phyloP scores from a whole-genome alignment of 2,797 vertebrate genomes.

The Jordanella pulchra region DNA sequence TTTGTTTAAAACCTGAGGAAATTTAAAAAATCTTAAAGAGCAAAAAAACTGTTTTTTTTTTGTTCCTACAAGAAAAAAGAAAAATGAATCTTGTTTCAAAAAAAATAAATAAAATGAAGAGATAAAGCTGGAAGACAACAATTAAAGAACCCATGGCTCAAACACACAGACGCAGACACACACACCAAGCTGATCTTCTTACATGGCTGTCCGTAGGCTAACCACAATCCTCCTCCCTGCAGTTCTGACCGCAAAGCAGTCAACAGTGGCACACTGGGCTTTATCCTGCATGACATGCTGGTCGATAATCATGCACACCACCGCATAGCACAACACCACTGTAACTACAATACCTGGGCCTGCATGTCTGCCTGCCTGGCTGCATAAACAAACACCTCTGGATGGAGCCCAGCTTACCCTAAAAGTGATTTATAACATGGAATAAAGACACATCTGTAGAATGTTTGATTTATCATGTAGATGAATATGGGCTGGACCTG shows the following conservation, averaged over 20 bases:
- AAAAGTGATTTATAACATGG: constrained; percentile 25
- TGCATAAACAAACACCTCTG: constrained; percentile 62
- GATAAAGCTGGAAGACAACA: constrained; percentile 24
- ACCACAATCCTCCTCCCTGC: constrained; percentile 80
- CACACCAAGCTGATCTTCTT: constrained; percentile 74
- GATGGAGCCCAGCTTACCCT: constrained; percentile 45
- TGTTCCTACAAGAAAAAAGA: background rate
- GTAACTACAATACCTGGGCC: constrained; percentile 68
- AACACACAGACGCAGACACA: constrained; percentile 36
- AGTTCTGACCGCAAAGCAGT: constrained; percentile 85
- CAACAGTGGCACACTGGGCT: constrained; percentile 81
- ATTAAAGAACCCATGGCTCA: constrained; percentile 26
- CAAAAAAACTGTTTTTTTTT: background rate
- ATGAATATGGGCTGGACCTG: background rate
- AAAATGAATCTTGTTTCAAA: background rate
- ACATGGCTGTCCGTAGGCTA: constrained; percentile 78
- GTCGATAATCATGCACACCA: constrained; percentile 80
- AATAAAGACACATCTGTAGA: constrained; percentile 25
- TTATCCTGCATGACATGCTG: constrained; percentile 79
- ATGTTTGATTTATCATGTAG: constrained; percentile 1
- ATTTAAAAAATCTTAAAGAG: constrained; percentile 28
- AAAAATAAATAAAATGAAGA: constrained; percentile 7
- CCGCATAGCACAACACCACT: constrained; percentile 72
- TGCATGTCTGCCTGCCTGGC: constrained; percentile 51
- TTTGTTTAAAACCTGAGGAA: constrained; percentile 41